A percentile compares a stretch with the other conserved stretches of the same genome.
These are phyloP conservation scores for Rhagonycha lutea DNA, from an alignment of 2,888 invertebrate species.

Conservation along the genomic window DNA sequence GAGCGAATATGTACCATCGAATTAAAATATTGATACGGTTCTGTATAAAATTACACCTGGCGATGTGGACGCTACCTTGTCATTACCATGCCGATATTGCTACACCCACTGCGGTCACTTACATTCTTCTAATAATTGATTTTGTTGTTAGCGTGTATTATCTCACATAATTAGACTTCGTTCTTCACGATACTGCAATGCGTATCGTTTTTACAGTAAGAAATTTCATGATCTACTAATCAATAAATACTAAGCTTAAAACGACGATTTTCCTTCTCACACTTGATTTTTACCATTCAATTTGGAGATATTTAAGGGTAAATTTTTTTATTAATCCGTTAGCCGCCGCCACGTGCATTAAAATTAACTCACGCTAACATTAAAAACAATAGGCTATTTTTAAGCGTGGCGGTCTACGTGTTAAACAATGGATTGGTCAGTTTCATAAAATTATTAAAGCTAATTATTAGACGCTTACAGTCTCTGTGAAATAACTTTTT, in stretches of 20 bases:
- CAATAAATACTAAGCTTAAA: not conserved
- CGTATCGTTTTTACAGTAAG: conserved; percentile 17
- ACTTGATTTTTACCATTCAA: not conserved
- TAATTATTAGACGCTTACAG: no score
- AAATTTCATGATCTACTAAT: not conserved
- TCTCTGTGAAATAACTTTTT: no score
- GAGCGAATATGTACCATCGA: not conserved
- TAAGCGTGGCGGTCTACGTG: no score
- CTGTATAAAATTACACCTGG: conserved; percentile 26
- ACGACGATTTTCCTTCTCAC: not conserved
- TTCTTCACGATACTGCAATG: conserved; percentile 24
- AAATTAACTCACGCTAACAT: no score
- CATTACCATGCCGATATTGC: conserved; percentile 29
- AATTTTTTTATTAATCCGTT: no score
- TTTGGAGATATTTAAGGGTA: not conserved
- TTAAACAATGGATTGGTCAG: not conserved
- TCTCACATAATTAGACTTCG: conserved; percentile 29
- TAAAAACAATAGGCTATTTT: no score
- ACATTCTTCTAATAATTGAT: conserved; percentile 34
- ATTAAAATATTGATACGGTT: conserved; percentile 10
- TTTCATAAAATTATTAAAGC: no score
- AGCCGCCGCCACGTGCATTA: no score
- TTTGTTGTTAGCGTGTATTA: conserved; percentile 32
- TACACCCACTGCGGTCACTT: conserved; percentile 32
- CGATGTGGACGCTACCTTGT: conserved; percentile 30